Base-by-base conservation (phyloP, 2,888 invertebrate genomes). In the Aethes cnicana region DNA sequence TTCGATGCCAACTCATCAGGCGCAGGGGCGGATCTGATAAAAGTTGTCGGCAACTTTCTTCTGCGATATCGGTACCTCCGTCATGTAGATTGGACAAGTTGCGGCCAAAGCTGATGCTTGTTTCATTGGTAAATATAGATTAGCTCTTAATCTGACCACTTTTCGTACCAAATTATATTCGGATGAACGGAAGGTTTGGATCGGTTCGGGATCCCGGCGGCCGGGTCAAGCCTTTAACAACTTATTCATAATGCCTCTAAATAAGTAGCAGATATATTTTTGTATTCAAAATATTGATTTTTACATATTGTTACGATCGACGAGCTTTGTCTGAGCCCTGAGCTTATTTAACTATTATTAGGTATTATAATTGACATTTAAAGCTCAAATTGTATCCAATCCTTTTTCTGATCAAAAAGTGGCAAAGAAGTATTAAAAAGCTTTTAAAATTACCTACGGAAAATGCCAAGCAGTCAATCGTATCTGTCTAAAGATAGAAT, bases 31-130 rank as follows among this genome's bases (percentile, higher is more conserved):
- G 78, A 84, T 86, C 84, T 77, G 84, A 86, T 86, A 86, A 85
- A 87, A 86, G 81, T 87, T 84, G 77, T 77, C 68, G 63, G 62
- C 72, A 87, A 85, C 80, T 87, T 86, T 84, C 84, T 84, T 85
- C 83, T 80, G 82, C 84, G 84, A 84, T 86, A 85, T 86, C 84
- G 79, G 80, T 85, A 85, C 86, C 86, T 84, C 72, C 85, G 83
- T 85, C 87, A 86, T 86, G 83, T 86, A 86, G 84, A 87, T 87
- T 86, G 79, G 84, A 86, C 82, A 85, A 85, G 81, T 85, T 84
- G 76, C 66, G 77, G 76, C 61, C 63, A 64, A 66, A 72, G 73
- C 77, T 76, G 79, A 82, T 80, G 81, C 74, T 81, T 82, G 77
- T 81, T 84, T 82, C 77, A 84, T 82, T 80, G 68, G 70, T 71